Evolutionary conservation across 2,797 vertebrate genomes (phyloP).

Genomic region (Hipposideros larvatus): DNA sequence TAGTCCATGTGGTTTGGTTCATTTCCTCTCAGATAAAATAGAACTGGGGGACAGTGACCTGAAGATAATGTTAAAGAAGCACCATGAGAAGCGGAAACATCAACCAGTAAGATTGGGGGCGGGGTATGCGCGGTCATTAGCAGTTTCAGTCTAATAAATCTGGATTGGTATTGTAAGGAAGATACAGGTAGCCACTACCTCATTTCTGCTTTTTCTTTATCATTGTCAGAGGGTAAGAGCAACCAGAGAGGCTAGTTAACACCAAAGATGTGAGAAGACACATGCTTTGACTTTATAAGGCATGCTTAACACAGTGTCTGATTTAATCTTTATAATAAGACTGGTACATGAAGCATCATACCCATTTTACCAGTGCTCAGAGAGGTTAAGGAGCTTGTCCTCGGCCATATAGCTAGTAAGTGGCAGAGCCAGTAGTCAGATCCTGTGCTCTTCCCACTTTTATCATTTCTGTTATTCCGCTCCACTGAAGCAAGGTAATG

Average conservation of each 20-base stretch:
- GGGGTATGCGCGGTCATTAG: not conserved
- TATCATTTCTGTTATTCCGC: not conserved
- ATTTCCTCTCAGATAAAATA: slow-evolving; percentile 91
- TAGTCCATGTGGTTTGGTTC: slow-evolving; percentile 46
- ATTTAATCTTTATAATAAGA: not conserved
- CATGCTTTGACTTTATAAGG: not conserved
- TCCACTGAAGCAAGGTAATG: too few relatives aligned
- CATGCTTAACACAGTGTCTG: not conserved
- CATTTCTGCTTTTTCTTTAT: not conserved
- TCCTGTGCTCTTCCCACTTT: not conserved
- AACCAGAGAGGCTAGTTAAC: not conserved
- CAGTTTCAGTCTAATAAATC: not conserved
- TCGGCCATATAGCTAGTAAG: not conserved
- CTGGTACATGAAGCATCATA: fast-evolving
- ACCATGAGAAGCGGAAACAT: slow-evolving; percentile 96
- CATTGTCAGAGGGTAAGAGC: not conserved
- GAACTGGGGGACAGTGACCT: slow-evolving; percentile 95
- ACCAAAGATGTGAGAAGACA: not conserved
- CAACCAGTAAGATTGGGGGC: slow-evolving; percentile 92
- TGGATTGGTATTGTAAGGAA: not conserved
- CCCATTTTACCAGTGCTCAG: not conserved
- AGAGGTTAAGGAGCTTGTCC: not conserved
- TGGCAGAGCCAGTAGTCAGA: not conserved
- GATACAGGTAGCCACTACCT: not conserved
- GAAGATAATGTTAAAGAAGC: slow-evolving; percentile 95